Percentiles rank a stretch among this genome's conserved stretches.
Conservation (phyloP, 2,888 invertebrate genomes). For the Temnothorax unifasciatus region DNA sequence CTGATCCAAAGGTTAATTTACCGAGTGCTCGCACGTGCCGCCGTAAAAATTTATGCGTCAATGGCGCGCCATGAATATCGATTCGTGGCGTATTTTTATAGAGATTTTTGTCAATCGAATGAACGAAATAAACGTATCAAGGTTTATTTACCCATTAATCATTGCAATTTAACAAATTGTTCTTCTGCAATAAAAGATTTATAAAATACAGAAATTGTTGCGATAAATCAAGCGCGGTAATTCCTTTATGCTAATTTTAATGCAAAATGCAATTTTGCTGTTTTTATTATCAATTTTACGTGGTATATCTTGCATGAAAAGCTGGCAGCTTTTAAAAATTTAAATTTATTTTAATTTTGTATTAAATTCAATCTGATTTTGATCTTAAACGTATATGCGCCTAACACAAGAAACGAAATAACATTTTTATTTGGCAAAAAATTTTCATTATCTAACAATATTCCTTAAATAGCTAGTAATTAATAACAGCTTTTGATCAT, state of each 20-base stretch:
- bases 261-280: background rate
- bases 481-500: background rate
- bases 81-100: conserved; percentile 7
- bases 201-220: background rate
- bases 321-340: background rate
- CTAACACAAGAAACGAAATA: background rate
- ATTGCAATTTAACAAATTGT: background rate
- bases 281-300: background rate
- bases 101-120: background rate
- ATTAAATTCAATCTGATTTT: conserved; percentile 20
- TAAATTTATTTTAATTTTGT: conserved; percentile 18
- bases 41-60: conserved; percentile 45
- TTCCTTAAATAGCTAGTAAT: background rate
- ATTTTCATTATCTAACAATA: background rate
- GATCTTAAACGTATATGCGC: background rate
- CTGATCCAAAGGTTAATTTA: conserved; percentile 32
- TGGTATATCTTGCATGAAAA: background rate
- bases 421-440: background rate
- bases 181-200: background rate
- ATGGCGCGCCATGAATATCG: conserved; percentile 45
- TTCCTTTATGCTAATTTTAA: conserved; percentile 19
- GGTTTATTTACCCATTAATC: background rate
- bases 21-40: background rate
- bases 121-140: background rate
- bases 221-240: background rate